Conservation (phyloP, 2,113 vertebrate genomes). For the Acrocephalus kingi region DNA sequence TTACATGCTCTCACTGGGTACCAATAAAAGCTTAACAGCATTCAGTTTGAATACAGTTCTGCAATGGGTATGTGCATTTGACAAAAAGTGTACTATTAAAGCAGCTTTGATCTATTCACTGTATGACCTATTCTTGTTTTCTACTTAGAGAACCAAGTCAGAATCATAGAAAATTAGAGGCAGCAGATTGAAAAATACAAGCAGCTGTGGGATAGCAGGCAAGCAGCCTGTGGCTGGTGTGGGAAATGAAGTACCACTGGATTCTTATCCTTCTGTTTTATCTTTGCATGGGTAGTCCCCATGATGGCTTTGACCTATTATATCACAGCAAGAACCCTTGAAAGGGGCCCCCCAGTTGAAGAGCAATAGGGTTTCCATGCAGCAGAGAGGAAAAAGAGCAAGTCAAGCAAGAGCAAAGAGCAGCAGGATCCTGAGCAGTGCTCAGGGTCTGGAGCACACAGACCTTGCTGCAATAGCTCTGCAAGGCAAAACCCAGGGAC, state of each 20-base stretch:
- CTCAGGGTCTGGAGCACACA: background rate
- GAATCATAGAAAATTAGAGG: background rate
- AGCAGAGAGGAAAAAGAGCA: background rate
- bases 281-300: background rate
- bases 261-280: background rate
- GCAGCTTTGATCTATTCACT: background rate
- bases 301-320: background rate
- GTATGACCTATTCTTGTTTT: background rate
- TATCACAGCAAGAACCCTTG: background rate
- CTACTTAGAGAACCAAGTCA: background rate
- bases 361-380: background rate
- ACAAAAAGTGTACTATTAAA: background rate
- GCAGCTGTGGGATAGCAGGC: background rate
- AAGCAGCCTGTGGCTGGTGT: background rate
- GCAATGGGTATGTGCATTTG: background rate
- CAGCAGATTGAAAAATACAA: background rate
- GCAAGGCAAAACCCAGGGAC: background rate
- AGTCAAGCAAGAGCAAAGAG: background rate
- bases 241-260: background rate
- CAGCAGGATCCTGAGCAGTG: background rate
- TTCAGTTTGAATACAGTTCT: background rate
- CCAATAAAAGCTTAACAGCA: constrained; percentile 18
- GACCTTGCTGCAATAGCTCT: background rate
- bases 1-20: background rate
- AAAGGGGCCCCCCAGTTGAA: background rate